Evolutionary conservation across 2,888 invertebrate genomes (phyloP), one percentile per base, ranked within the genome.

Genomic region (Platypus cylindrus): DNA sequence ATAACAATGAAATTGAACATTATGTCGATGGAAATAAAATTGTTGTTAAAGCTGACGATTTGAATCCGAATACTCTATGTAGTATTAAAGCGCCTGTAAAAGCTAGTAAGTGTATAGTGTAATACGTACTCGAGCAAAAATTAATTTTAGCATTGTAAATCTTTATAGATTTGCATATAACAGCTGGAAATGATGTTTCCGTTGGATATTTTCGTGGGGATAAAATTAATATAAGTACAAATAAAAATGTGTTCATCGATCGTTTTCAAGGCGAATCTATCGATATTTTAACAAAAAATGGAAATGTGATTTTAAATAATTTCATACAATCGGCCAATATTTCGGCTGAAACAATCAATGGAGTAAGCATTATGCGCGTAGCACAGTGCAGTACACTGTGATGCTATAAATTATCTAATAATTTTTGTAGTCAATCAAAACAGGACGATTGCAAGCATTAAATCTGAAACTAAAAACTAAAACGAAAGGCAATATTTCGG

Each of bases 21-120:
- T 40, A 32, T 30, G 32, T 48, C 29, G 41, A 48, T 44, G 49
- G 51, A 3, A 50, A 54, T 34, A 48, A 47, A 22, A 39, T 49
- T 11, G 40, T 44, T 30, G 47, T 48, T 17, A 36, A 36, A 16
- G 39, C 43, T 13, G 18, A 39, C n/a, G 24, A 36, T 18, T 34
- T 38, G 25, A 23, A 38, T 20, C 34, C 40, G 12, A 38, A 48
- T 31, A 37, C 46, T 11, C 40, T 41, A 22, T 55, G 53, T 34
- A 47, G 43, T 17, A 46, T 59, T 17, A 48, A 53, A 38, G 51
- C 54, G 12, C 58, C 59, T n/a, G 46, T 58, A 9, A 59, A 59
- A 54, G 55, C 59, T 32, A 57, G 58, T 58, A 49, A 43, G 50
- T 47, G 9, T 20, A 20, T 7, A 20, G 9, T 8, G 7, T 8